Evolutionary conservation across 2,888 invertebrate species (phyloP).

Genomic region (Parascotia fuliginaria): DNA sequence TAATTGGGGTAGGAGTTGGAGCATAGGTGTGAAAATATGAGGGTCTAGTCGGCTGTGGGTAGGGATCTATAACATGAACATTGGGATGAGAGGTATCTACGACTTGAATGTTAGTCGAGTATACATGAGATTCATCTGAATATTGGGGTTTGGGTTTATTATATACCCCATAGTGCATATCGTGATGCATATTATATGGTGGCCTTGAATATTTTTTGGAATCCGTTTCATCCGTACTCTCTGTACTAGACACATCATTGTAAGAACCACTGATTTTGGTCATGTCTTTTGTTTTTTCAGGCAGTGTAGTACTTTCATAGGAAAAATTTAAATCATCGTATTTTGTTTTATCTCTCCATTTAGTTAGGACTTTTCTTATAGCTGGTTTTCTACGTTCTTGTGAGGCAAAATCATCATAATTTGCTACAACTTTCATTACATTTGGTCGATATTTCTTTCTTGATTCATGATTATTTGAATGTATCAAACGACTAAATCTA

Average conservation of each 20-base stretch:
- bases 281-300: slow-evolving; percentile 43
- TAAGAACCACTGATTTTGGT: slow-evolving; percentile 39
- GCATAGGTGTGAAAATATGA: slow-evolving; percentile 66
- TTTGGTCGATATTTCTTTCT: slow-evolving; percentile 44
- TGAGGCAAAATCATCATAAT: slow-evolving; percentile 11
- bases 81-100: slow-evolving; percentile 46
- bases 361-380: slow-evolving; percentile 79
- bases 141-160: slow-evolving; percentile 58
- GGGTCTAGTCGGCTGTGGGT: slow-evolving; percentile 58
- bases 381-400: slow-evolving; percentile 56
- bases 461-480: slow-evolving; percentile 25
- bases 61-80: slow-evolving; percentile 10
- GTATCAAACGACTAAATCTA: slow-evolving; percentile 46
- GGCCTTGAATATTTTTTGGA: slow-evolving; percentile 43
- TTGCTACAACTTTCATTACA: slow-evolving; percentile 19
- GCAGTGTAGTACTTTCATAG: slow-evolving; percentile 60
- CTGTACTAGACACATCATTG: slow-evolving; percentile 43
- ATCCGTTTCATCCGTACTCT: slow-evolving; percentile 48
- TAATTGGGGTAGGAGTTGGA: slow-evolving; percentile 67
- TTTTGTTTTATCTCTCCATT: slow-evolving; percentile 82
- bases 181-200: slow-evolving; percentile 17
- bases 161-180: slow-evolving; percentile 47
- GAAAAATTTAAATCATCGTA: slow-evolving; percentile 75
- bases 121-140: slow-evolving; percentile 61
- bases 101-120: slow-evolving; percentile 66